A percentile compares a stretch with the other conserved stretches of the same genome.
These are phyloP conservation scores for Orestias chungarensis DNA, from an alignment of 2,797 vertebrate species.

Conservation along the genomic window DNA sequence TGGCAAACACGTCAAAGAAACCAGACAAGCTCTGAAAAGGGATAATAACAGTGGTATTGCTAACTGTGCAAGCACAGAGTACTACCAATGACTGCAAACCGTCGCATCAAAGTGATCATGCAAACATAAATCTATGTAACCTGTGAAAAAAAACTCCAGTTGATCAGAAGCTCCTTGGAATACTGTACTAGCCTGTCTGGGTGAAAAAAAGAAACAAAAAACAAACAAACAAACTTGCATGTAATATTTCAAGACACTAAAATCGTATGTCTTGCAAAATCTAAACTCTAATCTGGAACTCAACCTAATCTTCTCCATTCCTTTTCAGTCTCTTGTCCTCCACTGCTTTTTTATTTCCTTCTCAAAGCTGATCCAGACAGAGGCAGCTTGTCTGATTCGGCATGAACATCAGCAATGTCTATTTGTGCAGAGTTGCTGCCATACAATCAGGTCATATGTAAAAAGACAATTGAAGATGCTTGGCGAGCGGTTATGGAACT, in stretches of 20 bases:
- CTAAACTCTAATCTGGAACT: not conserved
- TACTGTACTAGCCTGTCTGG: not conserved
- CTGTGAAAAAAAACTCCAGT: not conserved
- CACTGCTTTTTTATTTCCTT: slow-evolving; percentile 44
- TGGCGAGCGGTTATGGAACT: no score
- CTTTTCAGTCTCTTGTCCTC: no score
- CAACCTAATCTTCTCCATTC: not conserved
- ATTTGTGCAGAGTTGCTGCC: no score
- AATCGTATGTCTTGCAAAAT: not conserved
- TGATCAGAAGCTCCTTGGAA: not conserved
- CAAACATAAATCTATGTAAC: not conserved
- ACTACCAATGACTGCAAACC: not conserved
- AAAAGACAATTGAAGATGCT: no score
- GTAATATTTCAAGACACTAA: not conserved
- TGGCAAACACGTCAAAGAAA: not conserved
- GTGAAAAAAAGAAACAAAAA: not conserved
- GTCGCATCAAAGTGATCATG: not conserved
- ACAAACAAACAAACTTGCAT: not conserved
- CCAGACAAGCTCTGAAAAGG: not conserved
- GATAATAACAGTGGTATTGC: not conserved
- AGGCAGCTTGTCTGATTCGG: slow-evolving; percentile 63
- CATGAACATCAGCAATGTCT: no score
- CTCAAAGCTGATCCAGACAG: slow-evolving; percentile 36
- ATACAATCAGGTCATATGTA: no score
- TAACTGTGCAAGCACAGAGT: not conserved